phyloP scores from a whole-genome alignment of 2,797 vertebrate genomes.

The Oryzias sinensis region DNA sequence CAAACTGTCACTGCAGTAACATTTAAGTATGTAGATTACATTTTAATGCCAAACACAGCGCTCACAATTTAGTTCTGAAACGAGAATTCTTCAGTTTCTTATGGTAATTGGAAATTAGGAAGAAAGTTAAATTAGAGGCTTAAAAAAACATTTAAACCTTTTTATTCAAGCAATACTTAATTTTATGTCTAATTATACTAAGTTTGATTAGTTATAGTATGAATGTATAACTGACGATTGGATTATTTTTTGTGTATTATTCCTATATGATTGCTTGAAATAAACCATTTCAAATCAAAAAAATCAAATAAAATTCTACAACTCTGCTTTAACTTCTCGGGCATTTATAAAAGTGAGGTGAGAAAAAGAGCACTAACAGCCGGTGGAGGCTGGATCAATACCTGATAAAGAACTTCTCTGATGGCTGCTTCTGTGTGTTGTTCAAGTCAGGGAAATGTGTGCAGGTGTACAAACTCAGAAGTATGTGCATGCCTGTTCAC shows the following conservation, averaged over 20 bases:
- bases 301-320: no score
- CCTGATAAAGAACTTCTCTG: constrained; percentile 35
- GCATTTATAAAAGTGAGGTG: neutral
- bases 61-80: neutral
- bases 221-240: no score
- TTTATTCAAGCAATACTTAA: no score
- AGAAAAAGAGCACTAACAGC: constrained; percentile 18
- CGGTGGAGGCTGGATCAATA: constrained; percentile 33
- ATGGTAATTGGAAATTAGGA: neutral
- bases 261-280: no score
- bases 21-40: neutral
- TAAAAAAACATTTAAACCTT: no score
- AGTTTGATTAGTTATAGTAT: no score
- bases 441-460: constrained; percentile 6
- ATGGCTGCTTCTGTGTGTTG: constrained; percentile 9
- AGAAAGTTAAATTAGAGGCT: neutral
- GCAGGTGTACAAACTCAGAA: constrained; percentile 13
- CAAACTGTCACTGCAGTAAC: neutral
- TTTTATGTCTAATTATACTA: no score
- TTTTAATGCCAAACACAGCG: constrained; percentile 1
- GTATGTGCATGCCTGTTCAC: constrained; percentile 8
- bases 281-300: no score
- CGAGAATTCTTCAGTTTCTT: no score
- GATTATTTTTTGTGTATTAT: no score
- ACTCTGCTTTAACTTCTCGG: constrained; percentile 2